Conservation (phyloP, 2,797 vertebrate species). For the Apogon hyalosoma region DNA sequence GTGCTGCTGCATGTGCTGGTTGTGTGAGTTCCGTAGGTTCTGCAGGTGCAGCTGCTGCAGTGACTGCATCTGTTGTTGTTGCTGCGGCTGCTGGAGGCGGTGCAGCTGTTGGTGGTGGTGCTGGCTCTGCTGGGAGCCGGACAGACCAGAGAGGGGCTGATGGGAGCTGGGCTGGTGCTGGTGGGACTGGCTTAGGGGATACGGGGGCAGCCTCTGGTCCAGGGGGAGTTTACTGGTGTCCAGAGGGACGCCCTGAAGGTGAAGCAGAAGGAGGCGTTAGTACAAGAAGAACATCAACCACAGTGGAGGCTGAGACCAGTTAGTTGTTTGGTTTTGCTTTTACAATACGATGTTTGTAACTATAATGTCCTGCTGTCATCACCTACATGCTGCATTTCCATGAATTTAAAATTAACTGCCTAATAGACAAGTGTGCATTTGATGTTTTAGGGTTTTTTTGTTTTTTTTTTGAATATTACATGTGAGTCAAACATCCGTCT, state of each 20-base stretch:
- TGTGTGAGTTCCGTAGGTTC: conserved; percentile 76
- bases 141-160: conserved; percentile 48
- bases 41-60: conserved; percentile 76
- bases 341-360: too few relatives aligned
- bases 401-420: too few relatives aligned
- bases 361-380: too few relatives aligned
- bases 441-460: too few relatives aligned
- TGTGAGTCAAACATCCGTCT: too few relatives aligned
- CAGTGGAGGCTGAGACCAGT: neutral
- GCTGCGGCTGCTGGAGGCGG: conserved; percentile 61
- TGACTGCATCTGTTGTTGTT: conserved; percentile 42
- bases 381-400: too few relatives aligned
- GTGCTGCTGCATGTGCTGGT: conserved; percentile 75
- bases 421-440: too few relatives aligned
- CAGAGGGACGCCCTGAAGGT: conserved; percentile 88
- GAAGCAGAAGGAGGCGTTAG: neutral
- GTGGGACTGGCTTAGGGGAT: conserved; percentile 85
- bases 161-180: conserved; percentile 58
- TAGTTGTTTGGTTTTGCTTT: too few relatives aligned
- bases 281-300: neutral
- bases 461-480: too few relatives aligned
- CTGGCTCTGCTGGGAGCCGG: conserved; percentile 63
- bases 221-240: conserved; percentile 91
- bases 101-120: conserved; percentile 70
- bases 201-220: conserved; percentile 90